phyloP scores from a whole-genome alignment of 2,113 vertebrate genomes.

The Crypturellus undulatus region DNA sequence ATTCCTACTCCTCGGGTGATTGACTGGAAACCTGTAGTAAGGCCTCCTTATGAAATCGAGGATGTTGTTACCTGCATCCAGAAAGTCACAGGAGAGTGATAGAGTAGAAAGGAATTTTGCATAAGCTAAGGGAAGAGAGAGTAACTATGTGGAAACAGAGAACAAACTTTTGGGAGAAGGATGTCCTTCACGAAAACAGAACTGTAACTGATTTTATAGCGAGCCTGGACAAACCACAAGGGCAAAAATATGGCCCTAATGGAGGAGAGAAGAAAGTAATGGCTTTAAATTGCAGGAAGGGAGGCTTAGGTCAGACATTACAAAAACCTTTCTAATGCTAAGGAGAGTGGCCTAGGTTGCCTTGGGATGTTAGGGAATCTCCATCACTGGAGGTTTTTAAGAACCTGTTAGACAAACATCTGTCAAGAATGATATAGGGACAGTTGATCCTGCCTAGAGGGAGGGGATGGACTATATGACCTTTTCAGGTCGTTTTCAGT shows the following conservation, averaged over 20 bases:
- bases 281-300: neutral
- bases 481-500: conserved; percentile 30
- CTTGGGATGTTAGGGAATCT: conserved; percentile 3
- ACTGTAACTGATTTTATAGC: neutral
- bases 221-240: neutral
- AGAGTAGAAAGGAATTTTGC: neutral
- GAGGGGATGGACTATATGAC: neutral
- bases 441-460: conserved; percentile 32
- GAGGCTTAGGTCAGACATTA: neutral
- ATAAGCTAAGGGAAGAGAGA: neutral
- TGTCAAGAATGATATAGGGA: conserved; percentile 39
- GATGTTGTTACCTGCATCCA: neutral
- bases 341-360: neutral
- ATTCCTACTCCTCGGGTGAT: neutral
- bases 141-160: neutral
- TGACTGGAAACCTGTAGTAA: neutral
- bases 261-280: neutral
- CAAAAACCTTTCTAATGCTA: neutral
- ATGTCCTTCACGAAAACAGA: neutral
- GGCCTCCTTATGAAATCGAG: neutral
- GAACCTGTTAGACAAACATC: conserved; percentile 42
- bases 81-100: neutral
- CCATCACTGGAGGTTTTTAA: conserved; percentile 27
- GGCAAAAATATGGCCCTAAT: neutral
- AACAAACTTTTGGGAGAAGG: neutral